Evolutionary conservation across 2,113 vertebrate species (phyloP).

Genomic region (Rhynchopsitta pachyrhyncha): DNA sequence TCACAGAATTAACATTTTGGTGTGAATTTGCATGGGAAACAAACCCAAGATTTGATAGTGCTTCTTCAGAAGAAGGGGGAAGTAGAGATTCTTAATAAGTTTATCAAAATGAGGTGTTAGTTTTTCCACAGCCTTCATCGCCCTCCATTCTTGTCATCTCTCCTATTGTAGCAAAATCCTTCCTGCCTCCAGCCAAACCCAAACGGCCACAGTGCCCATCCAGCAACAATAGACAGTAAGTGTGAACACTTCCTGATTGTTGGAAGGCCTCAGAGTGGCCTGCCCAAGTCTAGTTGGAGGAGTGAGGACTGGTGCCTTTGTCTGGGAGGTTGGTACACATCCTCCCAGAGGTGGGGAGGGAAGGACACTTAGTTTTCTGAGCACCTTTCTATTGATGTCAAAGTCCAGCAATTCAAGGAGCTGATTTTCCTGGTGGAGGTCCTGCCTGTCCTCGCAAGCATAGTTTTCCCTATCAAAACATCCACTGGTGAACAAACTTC

Average conservation of each 20-base stretch:
- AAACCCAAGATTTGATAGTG: neutral
- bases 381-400: neutral
- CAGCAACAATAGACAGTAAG: neutral
- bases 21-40: neutral
- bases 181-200: neutral
- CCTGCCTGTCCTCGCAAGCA: neutral
- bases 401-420: neutral
- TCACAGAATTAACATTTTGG: neutral
- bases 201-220: neutral
- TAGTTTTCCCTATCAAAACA: neutral
- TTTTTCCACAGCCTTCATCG: neutral
- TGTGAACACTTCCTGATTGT: neutral
- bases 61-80: neutral
- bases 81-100: neutral
- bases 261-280: neutral
- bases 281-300: neutral
- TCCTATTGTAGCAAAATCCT: neutral
- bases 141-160: neutral
- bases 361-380: neutral
- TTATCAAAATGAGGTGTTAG: neutral
- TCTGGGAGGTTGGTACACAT: neutral
- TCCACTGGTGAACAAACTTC: neutral
- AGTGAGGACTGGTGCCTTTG: neutral
- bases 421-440: neutral
- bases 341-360: neutral